Conservation (phyloP, 2,797 vertebrate species). For the Hafferia zeledoni region DNA sequence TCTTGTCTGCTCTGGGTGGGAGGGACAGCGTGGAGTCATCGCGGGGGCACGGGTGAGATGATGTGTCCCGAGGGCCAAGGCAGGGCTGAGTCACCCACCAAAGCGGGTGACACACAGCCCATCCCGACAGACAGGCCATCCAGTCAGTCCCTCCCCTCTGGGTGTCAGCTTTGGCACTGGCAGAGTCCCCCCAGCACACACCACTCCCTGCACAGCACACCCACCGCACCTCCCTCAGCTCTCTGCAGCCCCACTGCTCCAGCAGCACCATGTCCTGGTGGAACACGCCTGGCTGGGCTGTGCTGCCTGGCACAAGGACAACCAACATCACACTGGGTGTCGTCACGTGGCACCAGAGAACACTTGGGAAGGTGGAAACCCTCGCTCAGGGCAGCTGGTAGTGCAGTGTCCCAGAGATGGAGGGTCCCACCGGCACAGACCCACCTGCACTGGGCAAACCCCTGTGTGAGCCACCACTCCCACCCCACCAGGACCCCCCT, state of each 20-base stretch:
- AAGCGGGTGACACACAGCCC: not conserved
- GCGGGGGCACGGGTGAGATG: not conserved
- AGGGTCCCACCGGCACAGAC: not conserved
- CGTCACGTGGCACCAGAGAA: not conserved
- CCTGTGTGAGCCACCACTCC: accelerated
- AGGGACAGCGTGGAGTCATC: accelerated
- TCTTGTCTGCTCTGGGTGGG: not conserved
- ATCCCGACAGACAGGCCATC: accelerated
- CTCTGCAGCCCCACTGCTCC: not conserved
- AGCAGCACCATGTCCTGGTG: not conserved
- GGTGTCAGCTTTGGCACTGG: not conserved
- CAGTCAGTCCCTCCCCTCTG: accelerated
- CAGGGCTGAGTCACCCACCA: not conserved
- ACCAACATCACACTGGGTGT: not conserved
- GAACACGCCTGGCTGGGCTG: accelerated
- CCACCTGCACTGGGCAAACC: not conserved
- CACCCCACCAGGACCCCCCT: accelerated
- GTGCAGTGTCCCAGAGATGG: not conserved
- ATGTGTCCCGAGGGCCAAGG: not conserved
- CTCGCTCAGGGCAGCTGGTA: not conserved
- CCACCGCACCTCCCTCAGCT: not conserved
- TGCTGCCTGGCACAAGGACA: not conserved
- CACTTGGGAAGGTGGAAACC: not conserved
- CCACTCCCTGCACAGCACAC: not conserved
- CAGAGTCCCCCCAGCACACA: accelerated